phyloP scores from a whole-genome alignment of 1,140 invertebrate species.

The Drosophila mojavensis region DNA sequence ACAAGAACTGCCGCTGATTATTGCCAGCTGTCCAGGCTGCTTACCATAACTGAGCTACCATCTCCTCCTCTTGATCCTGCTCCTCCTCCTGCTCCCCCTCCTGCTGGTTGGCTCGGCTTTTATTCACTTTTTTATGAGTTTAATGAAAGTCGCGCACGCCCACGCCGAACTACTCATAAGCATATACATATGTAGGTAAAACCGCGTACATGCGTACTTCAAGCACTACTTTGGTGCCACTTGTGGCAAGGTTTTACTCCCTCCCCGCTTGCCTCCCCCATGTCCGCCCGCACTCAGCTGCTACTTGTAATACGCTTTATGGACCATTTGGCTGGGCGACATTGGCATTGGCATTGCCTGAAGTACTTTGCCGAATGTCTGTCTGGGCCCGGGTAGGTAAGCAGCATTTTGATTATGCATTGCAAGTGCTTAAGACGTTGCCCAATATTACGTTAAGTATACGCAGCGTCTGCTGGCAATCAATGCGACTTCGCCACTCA shows the following conservation, averaged over 20 bases:
- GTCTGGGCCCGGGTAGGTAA: background rate
- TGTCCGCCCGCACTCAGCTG: background rate
- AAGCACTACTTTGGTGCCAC: constrained; percentile 13
- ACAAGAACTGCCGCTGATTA: constrained; percentile 46
- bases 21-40: background rate
- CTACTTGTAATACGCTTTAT: constrained; percentile 27
- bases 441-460: constrained; percentile 27
- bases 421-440: constrained; percentile 21
- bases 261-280: background rate
- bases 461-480: constrained; percentile 13
- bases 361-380: background rate
- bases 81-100: background rate
- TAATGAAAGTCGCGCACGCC: constrained; percentile 52
- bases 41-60: background rate
- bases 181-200: constrained; percentile 7
- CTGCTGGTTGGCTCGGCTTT: constrained; percentile 28
- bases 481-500: background rate
- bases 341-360: constrained; percentile 10
- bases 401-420: constrained; percentile 24
- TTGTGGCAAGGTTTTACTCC: background rate
- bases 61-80: background rate
- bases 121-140: constrained; percentile 63
- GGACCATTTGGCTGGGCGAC: constrained; percentile 36
- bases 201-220: background rate
- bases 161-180: constrained; percentile 28